Evolutionary conservation across 2,888 invertebrate species (phyloP).

Genomic region (Cosmorhoe ocellata): DNA sequence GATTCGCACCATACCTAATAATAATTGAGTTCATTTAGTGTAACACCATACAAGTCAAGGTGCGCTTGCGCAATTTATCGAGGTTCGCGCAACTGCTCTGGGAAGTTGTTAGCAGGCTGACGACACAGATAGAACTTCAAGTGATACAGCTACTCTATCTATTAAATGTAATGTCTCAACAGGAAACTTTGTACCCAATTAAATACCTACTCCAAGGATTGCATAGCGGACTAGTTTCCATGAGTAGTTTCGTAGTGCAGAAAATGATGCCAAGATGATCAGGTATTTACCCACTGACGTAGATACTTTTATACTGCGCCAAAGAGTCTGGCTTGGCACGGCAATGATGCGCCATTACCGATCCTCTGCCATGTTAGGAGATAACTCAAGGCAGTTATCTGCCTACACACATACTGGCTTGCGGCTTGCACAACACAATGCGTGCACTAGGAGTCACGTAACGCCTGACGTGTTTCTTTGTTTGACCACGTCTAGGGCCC

Average conservation of each 20-base stretch:
- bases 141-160: not conserved
- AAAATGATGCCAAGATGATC: conserved; percentile 33
- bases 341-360: conserved; percentile 33
- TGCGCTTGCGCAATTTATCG: conserved; percentile 60
- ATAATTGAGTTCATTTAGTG: too few species aligned
- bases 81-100: conserved; percentile 45
- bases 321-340: conserved; percentile 43
- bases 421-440: conserved; percentile 40
- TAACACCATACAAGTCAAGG: conserved; percentile 61
- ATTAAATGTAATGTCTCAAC: conserved; percentile 5
- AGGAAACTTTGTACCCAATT: conserved; percentile 15
- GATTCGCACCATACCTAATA: too few species aligned
- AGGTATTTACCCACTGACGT: conserved; percentile 7
- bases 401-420: conserved; percentile 41
- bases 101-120: conserved; percentile 30
- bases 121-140: conserved; percentile 31
- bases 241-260: conserved; percentile 5
- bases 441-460: conserved; percentile 38
- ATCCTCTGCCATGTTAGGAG: conserved; percentile 46
- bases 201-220: not conserved
- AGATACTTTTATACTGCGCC: conserved; percentile 44
- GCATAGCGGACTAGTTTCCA: too few species aligned
- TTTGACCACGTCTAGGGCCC: conserved; percentile 29
- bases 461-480: conserved; percentile 33
- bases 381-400: conserved; percentile 48